Evolutionary conservation across 2,113 vertebrate species (phyloP).

Genomic region (Zosterops hypoxanthus): DNA sequence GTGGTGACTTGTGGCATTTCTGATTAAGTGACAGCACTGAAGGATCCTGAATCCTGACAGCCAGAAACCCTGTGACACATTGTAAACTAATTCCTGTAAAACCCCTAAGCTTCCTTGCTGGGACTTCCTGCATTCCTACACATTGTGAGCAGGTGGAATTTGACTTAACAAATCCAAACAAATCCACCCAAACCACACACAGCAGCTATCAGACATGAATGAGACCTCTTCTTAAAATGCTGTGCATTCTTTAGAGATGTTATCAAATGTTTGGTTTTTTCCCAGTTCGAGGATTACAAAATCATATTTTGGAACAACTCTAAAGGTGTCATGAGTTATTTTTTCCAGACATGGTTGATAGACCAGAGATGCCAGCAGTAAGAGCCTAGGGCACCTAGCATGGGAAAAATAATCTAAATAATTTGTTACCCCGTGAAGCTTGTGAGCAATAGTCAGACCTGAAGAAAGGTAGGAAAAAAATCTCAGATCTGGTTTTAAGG

Average conservation of each 20-base stretch:
- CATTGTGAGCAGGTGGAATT: background rate
- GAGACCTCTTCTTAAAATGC: background rate
- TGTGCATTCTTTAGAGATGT: background rate
- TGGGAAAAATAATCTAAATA: background rate
- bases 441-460: background rate
- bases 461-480: background rate
- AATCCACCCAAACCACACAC: background rate
- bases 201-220: accelerated
- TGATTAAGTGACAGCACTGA: background rate
- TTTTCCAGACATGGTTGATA: background rate
- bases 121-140: background rate
- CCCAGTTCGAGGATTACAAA: background rate
- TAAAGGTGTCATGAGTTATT: background rate
- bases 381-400: background rate
- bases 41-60: background rate
- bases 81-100: background rate
- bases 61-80: background rate
- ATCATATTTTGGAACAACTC: background rate
- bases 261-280: background rate
- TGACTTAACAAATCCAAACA: background rate
- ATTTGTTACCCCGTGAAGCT: background rate
- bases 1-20: accelerated
- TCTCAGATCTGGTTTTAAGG: background rate
- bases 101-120: background rate
- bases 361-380: background rate